Evolutionary conservation across 2,113 vertebrate genomes (phyloP).

Genomic region (Craseonycteris thonglongyai): DNA sequence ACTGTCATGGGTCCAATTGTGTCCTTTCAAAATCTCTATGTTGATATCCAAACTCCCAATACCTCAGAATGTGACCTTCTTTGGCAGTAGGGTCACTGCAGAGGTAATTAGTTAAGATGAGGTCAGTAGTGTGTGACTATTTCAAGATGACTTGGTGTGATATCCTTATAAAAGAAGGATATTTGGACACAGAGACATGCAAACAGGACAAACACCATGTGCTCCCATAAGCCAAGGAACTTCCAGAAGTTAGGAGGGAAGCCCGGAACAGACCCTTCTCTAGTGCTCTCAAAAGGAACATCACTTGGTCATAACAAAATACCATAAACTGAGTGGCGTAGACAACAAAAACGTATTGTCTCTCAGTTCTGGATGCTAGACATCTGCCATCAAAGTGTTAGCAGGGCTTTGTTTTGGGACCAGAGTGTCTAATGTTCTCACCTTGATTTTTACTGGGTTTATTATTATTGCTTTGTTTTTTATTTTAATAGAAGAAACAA

Average conservation of each 20-base stretch:
- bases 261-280: neutral
- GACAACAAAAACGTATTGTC: neutral
- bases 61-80: neutral
- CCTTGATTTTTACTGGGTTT: neutral
- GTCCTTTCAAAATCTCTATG: neutral
- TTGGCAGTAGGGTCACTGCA: neutral
- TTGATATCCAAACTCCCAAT: neutral
- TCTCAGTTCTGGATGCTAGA: neutral
- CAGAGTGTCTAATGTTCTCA: neutral
- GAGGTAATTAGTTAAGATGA: neutral
- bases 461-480: conserved; percentile 18
- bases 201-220: neutral
- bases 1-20: neutral
- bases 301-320: neutral
- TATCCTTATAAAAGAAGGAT: neutral
- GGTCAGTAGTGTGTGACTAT: neutral
- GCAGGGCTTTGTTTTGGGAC: neutral
- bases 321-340: neutral
- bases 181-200: neutral
- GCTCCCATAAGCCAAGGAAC: neutral
- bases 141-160: neutral
- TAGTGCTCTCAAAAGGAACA: neutral
- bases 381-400: neutral
- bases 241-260: neutral
- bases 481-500: conserved; percentile 73